Evolutionary conservation across 2,113 vertebrate genomes (phyloP), one percentile per base, ranked within the genome.

Genomic region (Hiodon alosoides): DNA sequence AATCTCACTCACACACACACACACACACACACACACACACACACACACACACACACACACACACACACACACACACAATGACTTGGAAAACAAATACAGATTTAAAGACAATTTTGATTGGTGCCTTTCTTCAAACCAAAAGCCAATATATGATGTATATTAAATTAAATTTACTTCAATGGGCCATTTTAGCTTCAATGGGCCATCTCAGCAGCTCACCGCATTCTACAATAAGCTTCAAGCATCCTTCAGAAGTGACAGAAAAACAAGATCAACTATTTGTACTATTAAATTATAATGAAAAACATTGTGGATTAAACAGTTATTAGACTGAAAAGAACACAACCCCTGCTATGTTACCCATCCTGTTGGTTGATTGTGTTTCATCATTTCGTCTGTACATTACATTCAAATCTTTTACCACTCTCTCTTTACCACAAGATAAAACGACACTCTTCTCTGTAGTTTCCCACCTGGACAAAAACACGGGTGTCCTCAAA

Each of bases 1-100:
- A n/a, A n/a, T n/a, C n/a, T n/a, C 31, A 31, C 31, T 1, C 31
- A 31, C 31, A 31, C 31, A 31, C 31, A 31, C 31, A 31, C 31
- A 31, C 31, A 31, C 31, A 31, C 31, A 31, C 31, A 31, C 31
- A 31, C 31, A 31, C 31, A 31, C 31, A 31, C 31, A 31, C 31
- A 31, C 31, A 31, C 31, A 31, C 31, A 31, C 31, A 31, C 31
- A 31, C 31, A 31, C 31, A 31, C 31, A 31, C 31, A 31, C 31
- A 31, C 31, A 31, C 31, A 31, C 31, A 31, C 31, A 31, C 31
- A 31, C 31, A 31, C 86, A 89, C 83, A 79, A 83, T 72, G 71
- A 81, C 79, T 79, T 53, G 81, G 71, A 83, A 83, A 78, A 80
- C 59, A 73, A 73, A 76, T 67, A 60, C 54, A 68, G 71, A 51